Evolutionary conservation across 2,888 invertebrate genomes (phyloP), one percentile per base, ranked within the genome.

Genomic region (Thecophora atra): DNA sequence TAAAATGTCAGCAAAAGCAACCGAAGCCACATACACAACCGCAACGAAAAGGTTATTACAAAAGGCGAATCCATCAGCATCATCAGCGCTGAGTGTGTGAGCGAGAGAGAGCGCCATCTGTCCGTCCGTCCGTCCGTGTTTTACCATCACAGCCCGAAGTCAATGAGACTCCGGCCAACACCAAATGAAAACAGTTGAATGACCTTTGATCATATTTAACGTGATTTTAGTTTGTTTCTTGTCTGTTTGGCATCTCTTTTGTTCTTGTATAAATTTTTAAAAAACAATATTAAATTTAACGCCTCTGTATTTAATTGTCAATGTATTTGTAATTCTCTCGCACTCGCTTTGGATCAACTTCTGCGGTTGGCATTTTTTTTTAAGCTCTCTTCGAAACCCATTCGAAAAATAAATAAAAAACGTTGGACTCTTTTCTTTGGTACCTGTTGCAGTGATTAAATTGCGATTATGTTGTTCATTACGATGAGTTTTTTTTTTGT

Each of bases 131-230:
- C n/a, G 5, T 51, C n/a, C 17, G 19, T 56, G 24, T 56, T 6
- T 56, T 56, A 13, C 24, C 58, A 58, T 15, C 26, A 58, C 15
- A 28, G 58, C 15, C 15, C 58, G 13, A 8, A 58, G 13, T 15
- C 11, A 58, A 58, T 3, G 8, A 58, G 28, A 28, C 26, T 13
- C 26, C 24, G n/a, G 44, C 30, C 7, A 8, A 37, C 6, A 37
- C 37, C 37, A 8, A 11, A 1, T 37, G 37, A 37, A 37, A 30
- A 24, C 67, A 67, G 74, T 74, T 74, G 72, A 74, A 74, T 72
- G 74, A 74, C 52, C 74, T 54, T 66, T 67, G 66, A 60, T 63
- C 70, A 67, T 70, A 54, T 60, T 62, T 62, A 37, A 68, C 58
- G 3, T 56, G 56, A 67, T 37, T 67, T 56, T 44, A 15, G 64